Percentiles rank a stretch among this genome's conserved stretches.
These are phyloP conservation scores for Hylomyscus alleni DNA, from an alignment of 2,797 vertebrate species.

Conservation along the genomic window DNA sequence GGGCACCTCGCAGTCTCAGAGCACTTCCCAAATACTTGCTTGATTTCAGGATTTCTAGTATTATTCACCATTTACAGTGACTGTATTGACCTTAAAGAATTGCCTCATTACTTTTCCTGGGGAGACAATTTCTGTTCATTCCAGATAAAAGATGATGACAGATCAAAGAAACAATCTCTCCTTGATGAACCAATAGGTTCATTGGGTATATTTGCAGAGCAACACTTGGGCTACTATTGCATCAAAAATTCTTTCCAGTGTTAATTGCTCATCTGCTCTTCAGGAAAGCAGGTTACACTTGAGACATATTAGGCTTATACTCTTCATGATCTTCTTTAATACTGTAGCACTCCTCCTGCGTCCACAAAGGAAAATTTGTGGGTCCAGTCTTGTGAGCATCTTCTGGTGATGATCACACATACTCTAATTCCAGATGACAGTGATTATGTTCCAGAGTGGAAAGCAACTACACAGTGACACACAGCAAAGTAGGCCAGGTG, in stretches of 20 bases:
- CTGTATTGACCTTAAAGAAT: not conserved
- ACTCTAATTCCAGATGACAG: not conserved
- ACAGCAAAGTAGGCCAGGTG: not conserved
- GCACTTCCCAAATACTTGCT: not conserved
- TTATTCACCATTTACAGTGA: not conserved
- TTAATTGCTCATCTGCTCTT: too few species aligned
- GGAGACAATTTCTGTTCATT: not conserved
- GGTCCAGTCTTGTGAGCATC: not conserved
- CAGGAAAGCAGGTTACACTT: not conserved
- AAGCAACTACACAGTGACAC: not conserved
- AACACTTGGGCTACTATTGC: too few species aligned
- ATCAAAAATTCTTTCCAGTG: not conserved
- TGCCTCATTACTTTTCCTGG: not conserved
- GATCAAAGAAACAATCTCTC: not conserved
- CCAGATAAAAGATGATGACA: not conserved
- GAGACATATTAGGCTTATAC: not conserved
- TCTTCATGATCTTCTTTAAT: too few species aligned
- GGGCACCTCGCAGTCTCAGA: not conserved
- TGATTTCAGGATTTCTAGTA: slow-evolving; percentile 36
- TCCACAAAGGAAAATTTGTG: not conserved
- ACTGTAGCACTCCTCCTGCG: too few species aligned
- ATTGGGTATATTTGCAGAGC: not conserved
- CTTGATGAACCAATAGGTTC: not conserved
- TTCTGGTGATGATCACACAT: not conserved
- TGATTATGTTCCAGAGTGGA: not conserved